Base-by-base conservation (phyloP, 2,888 invertebrate genomes). In the Phytoseiulus persimilis region DNA sequence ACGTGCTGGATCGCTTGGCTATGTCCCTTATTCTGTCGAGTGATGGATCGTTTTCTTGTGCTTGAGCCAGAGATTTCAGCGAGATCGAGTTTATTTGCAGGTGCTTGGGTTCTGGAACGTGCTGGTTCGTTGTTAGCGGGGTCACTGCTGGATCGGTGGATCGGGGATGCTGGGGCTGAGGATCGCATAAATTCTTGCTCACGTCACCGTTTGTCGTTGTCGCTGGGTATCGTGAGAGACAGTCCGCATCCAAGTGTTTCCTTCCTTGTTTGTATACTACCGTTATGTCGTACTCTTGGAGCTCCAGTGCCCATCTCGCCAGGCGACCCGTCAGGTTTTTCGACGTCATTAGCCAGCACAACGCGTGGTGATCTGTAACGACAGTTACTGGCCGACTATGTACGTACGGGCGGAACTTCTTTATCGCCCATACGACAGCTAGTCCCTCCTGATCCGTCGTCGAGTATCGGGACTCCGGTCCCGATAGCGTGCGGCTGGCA, bases 291-390 rank as follows among this genome's bases (percentile, higher is more conserved):
- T 92, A 93, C 0, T 91, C 90, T 90, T 93, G 92, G 0, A 94
- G 90, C 28, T 91, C 90, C 14, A 94, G 87, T 0, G 93, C 92
- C 94, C 93, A 94, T 83, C 93, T 90, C 0, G 92, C 92, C 0
- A 94, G 90, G 46, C 93, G 90, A 23, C 93, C 93, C n/a, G 92
- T 92, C 93, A 93, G 92, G 11, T 93, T 92, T 90, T 93, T 93
- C 6, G 93, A 83, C 0, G 91, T 91, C 90, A 93, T 90, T 6
- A 94, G 90, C 93, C 93, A 94, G 92, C 93, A 92, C 83, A 94
- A 91, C 0, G 93, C 93, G 90, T 93, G 92, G 90, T 94, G 94
- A 90, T 94, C 94, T 0, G 93, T 93, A 5, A 92, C 90, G 0
- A 93, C 91, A 0, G 91, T 91, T 31, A 92, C 0, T 91, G 89